Evolutionary conservation across 2,113 vertebrate genomes (phyloP).

Genomic region (Dasypus novemcinctus): DNA sequence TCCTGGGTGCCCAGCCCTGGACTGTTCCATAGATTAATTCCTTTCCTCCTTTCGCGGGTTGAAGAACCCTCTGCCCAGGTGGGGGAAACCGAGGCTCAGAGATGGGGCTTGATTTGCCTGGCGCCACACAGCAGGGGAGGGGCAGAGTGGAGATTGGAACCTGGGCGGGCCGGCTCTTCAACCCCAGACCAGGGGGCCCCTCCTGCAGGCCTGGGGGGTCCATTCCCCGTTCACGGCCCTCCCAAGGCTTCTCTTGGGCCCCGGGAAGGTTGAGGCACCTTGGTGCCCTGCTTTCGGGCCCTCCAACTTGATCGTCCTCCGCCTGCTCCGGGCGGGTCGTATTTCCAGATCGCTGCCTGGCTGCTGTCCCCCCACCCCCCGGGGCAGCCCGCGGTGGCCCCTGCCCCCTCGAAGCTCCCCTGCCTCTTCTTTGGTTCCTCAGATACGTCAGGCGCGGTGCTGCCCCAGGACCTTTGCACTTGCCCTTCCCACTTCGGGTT

Average conservation of each 20-base stretch:
- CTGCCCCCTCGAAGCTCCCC: background rate
- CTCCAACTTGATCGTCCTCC: no score
- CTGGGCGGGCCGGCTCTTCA: background rate
- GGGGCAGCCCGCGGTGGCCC: background rate
- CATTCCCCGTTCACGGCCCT: no score
- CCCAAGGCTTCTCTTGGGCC: background rate
- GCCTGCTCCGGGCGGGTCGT: background rate
- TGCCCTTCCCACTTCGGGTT: background rate
- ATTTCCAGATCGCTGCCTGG: background rate
- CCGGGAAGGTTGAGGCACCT: background rate
- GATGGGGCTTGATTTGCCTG: background rate
- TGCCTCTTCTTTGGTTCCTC: background rate
- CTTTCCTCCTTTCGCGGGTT: background rate
- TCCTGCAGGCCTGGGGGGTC: background rate
- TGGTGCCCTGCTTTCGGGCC: fast-evolving
- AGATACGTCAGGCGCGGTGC: background rate
- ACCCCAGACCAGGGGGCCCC: background rate
- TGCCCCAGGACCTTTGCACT: background rate
- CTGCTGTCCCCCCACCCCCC: background rate
- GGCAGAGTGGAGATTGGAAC: background rate
- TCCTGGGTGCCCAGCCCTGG: background rate
- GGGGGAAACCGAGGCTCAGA: background rate
- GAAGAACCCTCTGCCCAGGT: background rate
- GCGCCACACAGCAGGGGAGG: background rate
- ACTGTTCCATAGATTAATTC: background rate